Base-by-base conservation (phyloP, 1,140 invertebrate species). In the Macrosteles quadrilineatus region DNA sequence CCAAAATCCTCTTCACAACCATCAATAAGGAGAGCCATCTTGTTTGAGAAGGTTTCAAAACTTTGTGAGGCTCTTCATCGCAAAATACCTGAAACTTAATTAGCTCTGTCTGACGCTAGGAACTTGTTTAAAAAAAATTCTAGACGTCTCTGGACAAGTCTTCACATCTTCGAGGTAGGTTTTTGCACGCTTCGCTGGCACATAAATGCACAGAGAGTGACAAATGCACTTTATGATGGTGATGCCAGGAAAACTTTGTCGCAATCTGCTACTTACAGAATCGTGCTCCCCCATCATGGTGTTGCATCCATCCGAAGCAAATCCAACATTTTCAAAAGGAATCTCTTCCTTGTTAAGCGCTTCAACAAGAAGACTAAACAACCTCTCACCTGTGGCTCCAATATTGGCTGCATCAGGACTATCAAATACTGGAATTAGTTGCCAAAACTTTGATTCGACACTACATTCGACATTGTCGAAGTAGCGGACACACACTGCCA, bases 151-250 rank as follows among this genome's bases (percentile, higher is more conserved):
- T 31, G 11, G 73, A 68, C n/a, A 81, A 68, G 40, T 77, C 70
- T 74, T 80, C 77, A 53, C 71, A 76, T 19, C 11, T 45, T 47
- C 63, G 9, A 11, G 79, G 79, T 25, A 81, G 67, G 67, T 57
- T 27, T 74, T 79, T 79, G 59, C 76, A 80, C 6, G 80, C 77
- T 43, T 80, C 72, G 64, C 73, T 77, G 0, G 75, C 77, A 71
- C 75, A 77, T 12, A 80, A 68, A 71, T 80, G 77, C 30, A n/a
- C n/a, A 79, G 70, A 31, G 76, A 78, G 67, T 81, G 80, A 67
- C 79, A 80, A 12, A 80, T 70, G 75, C 79, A 82, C 75, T 80
- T 81, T 27, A 77, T 71, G 2, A 80, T 72, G 11, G 32, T 59
- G 3, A 80, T 78, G 1, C 75, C 76, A n/a, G 78, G 78, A 19